Evolutionary conservation across 2,113 vertebrate species (phyloP).

Genomic region (Meles meles): DNA sequence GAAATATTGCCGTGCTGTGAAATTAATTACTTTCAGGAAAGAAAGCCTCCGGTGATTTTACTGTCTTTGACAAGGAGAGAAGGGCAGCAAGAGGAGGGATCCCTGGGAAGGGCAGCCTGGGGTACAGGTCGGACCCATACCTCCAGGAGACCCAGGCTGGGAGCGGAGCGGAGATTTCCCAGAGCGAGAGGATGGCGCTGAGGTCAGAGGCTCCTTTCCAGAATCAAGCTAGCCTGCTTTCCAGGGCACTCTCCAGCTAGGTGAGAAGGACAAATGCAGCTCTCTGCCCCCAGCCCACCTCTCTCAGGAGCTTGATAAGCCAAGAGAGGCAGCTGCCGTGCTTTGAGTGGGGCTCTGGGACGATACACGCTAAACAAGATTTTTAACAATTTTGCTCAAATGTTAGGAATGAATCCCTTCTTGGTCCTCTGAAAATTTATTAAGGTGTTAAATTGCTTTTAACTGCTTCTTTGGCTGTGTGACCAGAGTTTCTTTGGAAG

Average conservation of each 20-base stretch:
- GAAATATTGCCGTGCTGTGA: constrained; percentile 25
- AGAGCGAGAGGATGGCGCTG: background rate
- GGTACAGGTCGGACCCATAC: background rate
- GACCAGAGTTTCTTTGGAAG: background rate
- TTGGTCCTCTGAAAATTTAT: background rate
- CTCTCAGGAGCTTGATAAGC: background rate
- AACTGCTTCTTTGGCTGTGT: background rate
- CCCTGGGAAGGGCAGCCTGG: background rate
- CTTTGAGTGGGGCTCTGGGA: background rate
- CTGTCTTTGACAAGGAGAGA: background rate
- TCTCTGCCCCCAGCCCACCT: no score
- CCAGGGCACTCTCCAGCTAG: no score
- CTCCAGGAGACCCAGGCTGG: no score
- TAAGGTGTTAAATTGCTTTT: background rate
- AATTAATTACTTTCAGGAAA: constrained; percentile 60
- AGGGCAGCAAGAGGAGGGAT: no score
- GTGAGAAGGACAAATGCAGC: background rate
- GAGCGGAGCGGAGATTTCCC: no score
- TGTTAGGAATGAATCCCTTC: background rate
- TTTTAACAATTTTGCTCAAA: background rate
- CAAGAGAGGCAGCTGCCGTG: no score
- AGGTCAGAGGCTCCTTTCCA: background rate
- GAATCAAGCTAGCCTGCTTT: no score
- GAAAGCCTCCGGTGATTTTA: constrained; percentile 44
- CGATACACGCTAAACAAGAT: background rate